Evolutionary conservation across 2,888 invertebrate species (phyloP).

Genomic region (Coenonympha glycerion): DNA sequence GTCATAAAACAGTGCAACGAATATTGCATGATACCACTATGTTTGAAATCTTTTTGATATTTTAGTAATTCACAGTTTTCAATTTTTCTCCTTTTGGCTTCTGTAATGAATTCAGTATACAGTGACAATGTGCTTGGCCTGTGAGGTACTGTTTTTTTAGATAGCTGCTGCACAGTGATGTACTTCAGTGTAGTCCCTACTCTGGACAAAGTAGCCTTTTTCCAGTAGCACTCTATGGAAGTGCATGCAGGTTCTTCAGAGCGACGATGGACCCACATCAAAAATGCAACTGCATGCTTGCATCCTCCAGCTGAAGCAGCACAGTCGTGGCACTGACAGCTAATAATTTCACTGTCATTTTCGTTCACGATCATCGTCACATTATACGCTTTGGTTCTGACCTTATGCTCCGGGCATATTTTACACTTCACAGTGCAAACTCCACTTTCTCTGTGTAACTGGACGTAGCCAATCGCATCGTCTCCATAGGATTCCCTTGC

Average conservation of each 20-base stretch:
- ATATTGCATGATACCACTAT: too few relatives aligned
- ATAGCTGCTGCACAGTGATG: constrained; percentile 32
- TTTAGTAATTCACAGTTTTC: too few relatives aligned
- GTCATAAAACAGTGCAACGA: too few relatives aligned
- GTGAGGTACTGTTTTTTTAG: constrained; percentile 25
- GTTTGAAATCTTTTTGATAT: constrained; percentile 27
- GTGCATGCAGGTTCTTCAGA: constrained; percentile 40
- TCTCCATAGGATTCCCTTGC: constrained; percentile 33
- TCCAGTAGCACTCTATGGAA: constrained; percentile 35
- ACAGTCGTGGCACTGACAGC: constrained; percentile 35
- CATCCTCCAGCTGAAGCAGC: constrained; percentile 35
- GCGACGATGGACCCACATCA: constrained; percentile 38
- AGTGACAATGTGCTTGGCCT: constrained; percentile 25
- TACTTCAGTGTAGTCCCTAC: constrained; percentile 35
- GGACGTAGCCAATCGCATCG: constrained; percentile 34
- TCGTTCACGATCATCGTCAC: too few relatives aligned
- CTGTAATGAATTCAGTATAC: constrained; percentile 31
- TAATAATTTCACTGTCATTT: constrained; percentile 26
- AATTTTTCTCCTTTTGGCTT: too few relatives aligned
- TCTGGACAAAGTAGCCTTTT: constrained; percentile 34
- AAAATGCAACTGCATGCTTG: constrained; percentile 38
- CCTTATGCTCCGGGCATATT: constrained; percentile 38
- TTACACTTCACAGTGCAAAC: constrained; percentile 32
- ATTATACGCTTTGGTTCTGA: constrained; percentile 32
- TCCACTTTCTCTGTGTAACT: constrained; percentile 29